These are phyloP conservation scores for Acanthurus tractus DNA, from an alignment of 2,797 vertebrate species.

Conservation along the genomic window DNA sequence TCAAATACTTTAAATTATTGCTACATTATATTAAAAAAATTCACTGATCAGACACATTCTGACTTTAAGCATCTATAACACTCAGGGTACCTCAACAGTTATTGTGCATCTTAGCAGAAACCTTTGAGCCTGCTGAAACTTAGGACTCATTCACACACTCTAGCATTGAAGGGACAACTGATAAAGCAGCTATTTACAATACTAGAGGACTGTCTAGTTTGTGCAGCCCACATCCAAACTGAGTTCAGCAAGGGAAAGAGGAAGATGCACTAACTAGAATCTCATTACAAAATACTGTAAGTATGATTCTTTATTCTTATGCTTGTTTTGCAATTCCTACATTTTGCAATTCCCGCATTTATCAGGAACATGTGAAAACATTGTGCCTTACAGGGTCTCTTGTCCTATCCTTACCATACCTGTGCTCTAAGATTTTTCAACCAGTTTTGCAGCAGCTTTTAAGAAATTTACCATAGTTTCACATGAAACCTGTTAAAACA, in stretches of 20 bases:
- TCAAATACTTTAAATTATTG: neutral
- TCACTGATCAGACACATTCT: neutral
- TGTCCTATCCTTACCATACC: no score
- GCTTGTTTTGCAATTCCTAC: neutral
- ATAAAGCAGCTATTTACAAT: slow-evolving; percentile 6
- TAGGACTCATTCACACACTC: neutral
- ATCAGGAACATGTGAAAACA: no score
- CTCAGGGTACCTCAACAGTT: neutral
- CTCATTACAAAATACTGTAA: slow-evolving; percentile 10
- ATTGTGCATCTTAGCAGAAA: neutral
- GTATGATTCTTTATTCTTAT: neutral
- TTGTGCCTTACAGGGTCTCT: no score
- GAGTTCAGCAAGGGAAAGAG: neutral
- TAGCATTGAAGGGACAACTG: neutral
- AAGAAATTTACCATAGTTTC: no score
- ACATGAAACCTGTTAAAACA: no score
- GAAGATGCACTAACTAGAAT: neutral
- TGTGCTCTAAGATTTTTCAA: no score
- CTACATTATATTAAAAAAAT: slow-evolving; percentile 1
- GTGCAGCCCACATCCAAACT: neutral
- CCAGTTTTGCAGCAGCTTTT: no score
- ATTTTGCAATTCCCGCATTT: no score
- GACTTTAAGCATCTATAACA: neutral
- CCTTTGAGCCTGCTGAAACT: neutral
- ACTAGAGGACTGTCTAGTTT: neutral